These are phyloP conservation scores for Noctua janthe DNA, from an alignment of 2,888 invertebrate genomes.

Conservation along the genomic window DNA sequence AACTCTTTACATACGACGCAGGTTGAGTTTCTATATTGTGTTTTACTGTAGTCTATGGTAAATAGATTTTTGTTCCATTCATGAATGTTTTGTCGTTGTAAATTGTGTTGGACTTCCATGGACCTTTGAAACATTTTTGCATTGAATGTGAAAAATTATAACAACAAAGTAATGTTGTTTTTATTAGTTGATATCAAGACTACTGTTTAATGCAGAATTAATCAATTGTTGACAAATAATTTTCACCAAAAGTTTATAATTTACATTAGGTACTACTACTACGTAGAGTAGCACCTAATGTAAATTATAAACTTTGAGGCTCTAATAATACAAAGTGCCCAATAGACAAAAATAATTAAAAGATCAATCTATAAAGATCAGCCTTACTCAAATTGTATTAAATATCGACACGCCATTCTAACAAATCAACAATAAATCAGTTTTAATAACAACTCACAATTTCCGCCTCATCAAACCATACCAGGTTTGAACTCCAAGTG, in stretches of 20 bases:
- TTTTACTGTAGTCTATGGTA: conserved; percentile 44
- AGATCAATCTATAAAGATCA: background rate
- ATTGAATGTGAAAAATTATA: too few species aligned
- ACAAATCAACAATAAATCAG: conserved; percentile 48
- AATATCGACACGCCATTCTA: conserved; percentile 10
- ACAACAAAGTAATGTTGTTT: background rate
- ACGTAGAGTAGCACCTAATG: too few species aligned
- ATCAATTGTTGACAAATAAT: background rate
- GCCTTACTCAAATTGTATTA: background rate
- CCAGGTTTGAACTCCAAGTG: conserved; percentile 47
- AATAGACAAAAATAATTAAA: background rate
- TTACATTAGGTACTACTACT: background rate
- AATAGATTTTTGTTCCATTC: conserved; percentile 51
- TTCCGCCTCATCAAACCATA: conserved; percentile 52
- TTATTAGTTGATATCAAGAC: too few species aligned
- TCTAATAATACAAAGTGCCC: background rate
- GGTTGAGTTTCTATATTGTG: conserved; percentile 58
- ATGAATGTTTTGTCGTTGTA: conserved; percentile 25
- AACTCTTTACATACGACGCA: conserved; percentile 68
- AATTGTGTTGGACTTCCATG: background rate
- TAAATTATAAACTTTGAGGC: background rate
- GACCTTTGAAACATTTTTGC: background rate
- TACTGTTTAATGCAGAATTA: background rate
- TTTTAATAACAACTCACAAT: conserved; percentile 33
- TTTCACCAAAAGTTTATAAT: background rate